Evolutionary conservation across 2,113 vertebrate species (phyloP), one percentile per base, ranked within the genome.

Genomic region (Platichthys flesus): DNA sequence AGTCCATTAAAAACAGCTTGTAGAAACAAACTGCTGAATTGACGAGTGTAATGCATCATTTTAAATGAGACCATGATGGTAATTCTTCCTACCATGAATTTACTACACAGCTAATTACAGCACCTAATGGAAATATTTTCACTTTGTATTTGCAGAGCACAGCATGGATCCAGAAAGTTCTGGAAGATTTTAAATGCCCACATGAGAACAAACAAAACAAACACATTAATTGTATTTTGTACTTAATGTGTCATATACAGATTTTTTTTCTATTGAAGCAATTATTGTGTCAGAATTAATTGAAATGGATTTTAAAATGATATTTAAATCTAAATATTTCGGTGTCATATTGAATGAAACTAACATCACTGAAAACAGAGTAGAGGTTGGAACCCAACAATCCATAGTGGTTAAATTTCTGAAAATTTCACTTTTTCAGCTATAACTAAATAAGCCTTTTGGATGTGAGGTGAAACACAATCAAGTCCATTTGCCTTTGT

Each of bases 1-100:
- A 71, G 31, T 60, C 61, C 68, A 65, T 82, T 74, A 75, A 88
- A 82, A 86, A 81, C 71, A 74, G 71, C 79, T 76, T 72, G 67
- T 68, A n/a, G 65, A 81, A 54, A 81, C 52, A 88, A 80, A 84
- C 67, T 56, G 73, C 78, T 57, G 47, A 56, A 76, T 6, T 75
- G 83, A 73, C 63, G 68, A 26, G 69, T 73, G 73, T 55, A 37
- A 82, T 82, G 74, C 54, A 70, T 67, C 62, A 66, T 68, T 83
- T 83, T 67, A 85, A 88, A 85, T 83, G 74, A 79, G 77, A 51
- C 37, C 57, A 51, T 65, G 15, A 71, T 85, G 74, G 13, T 71
- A 54, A 68, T 74, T 8, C 61, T 59, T 76, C 0, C 69, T 51
- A 37, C 15, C 18, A 58, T 20, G 40, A 67, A 67, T 74, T 54